Evolutionary conservation across 2,888 invertebrate species (phyloP), one percentile per base, ranked within the genome.

Genomic region (Eupithecia pulchellata): DNA sequence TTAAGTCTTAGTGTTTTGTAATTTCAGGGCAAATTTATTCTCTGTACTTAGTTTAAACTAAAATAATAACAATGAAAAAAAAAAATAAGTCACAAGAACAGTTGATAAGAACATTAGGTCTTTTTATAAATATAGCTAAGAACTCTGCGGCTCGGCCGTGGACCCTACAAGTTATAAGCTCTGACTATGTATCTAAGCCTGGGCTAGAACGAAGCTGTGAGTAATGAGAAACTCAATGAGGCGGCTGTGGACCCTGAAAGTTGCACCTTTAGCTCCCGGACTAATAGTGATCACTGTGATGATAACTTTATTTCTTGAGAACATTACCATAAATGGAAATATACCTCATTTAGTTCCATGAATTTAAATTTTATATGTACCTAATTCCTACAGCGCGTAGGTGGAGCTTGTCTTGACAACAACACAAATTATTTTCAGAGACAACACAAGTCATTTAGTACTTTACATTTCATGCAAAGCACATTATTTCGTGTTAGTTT

Each of bases 401-500:
- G 17, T 17, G 5, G 17, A 39, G 39, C 17, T 9, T 42, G 42
- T 42, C n/a, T n/a, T n/a, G n/a, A 42, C 42, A 42, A 42, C 2
- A 17, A 39, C 42, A 42, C 42, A 42, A 42, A n/a, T 42, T 42
- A n/a, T 42, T 20, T 47, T 20, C 20, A 47, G 20, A 47, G 20
- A 47, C 8, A 2, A 47, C n/a, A 47, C n/a, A 47, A 47, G 20
- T 42, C 17, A 47, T 47, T 47, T 47, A 47, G 20, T 47, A 47
- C 20, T 47, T 47, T 47, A 52, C 52, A 52, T 11, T 52, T 52
- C 52, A 52, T 52, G 52, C 52, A 57, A 58, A 66, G 30, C 55
- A 65, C 36, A 67, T 25, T 60, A 34, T 61, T 32, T 42, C 9
- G 42, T 47, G 66, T 66, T 66, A 60, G 66, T 30, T 60, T 66